These are phyloP conservation scores for Gambusia yucatana DNA, from an alignment of 2,797 vertebrate species.

Conservation along the genomic window DNA sequence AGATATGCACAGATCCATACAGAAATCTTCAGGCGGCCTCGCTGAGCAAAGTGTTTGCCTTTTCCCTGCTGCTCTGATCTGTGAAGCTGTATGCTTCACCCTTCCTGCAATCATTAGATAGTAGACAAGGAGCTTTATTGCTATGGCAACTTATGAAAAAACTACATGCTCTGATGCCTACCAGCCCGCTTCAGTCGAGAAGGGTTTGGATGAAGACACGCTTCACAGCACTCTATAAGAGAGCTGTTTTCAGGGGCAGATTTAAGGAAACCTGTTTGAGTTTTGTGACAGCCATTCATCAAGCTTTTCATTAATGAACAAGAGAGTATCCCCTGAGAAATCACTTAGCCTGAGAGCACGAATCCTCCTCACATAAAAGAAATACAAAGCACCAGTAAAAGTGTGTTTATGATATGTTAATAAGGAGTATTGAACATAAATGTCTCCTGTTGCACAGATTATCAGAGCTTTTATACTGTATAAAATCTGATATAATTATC, in stretches of 20 bases:
- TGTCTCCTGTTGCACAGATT: conserved; percentile 32
- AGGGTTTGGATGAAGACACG: conserved; percentile 38
- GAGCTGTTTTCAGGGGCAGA: conserved; percentile 24
- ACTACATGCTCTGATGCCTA: conserved; percentile 23
- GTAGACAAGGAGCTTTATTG: conserved; percentile 32
- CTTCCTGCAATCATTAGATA: conserved; percentile 38
- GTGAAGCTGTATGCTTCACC: conserved; percentile 18
- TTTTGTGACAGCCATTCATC: conserved; percentile 44
- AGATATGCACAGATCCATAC: conserved; percentile 1
- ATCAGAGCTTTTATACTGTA: conserved; percentile 25
- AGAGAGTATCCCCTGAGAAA: conserved; percentile 56
- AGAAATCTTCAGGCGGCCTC: not conserved
- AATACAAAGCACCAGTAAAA: conserved; percentile 43
- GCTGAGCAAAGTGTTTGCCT: conserved; percentile 17
- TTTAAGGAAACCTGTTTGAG: conserved; percentile 32
- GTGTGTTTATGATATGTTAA: conserved; percentile 28
- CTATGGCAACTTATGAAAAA: conserved; percentile 46
- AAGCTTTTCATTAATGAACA: conserved; percentile 46
- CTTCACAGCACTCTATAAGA: conserved; percentile 11
- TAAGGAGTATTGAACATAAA: conserved; percentile 26
- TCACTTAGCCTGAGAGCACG: conserved; percentile 52
- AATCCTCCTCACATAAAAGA: conserved; percentile 39
- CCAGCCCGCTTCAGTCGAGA: conserved; percentile 21
- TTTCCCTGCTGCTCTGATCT: conserved; percentile 22
- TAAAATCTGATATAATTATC: conserved; percentile 9